These are phyloP conservation scores for Reticulitermes speratus DNA, from an alignment of 1,140 invertebrate genomes.

Conservation along the genomic window DNA sequence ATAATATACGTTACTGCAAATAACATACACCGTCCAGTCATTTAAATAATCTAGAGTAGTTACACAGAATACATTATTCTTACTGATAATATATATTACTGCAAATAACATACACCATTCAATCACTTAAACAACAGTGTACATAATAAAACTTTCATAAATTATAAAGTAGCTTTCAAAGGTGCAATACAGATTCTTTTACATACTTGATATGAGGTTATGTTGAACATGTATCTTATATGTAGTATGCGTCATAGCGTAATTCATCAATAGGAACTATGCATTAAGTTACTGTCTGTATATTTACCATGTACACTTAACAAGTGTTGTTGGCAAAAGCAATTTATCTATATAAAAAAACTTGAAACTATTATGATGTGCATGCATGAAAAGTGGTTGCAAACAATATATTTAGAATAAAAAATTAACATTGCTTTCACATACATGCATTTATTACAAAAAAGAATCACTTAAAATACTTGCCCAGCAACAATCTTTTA, in stretches of 20 bases:
- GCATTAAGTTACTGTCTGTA: slow-evolving; percentile 1
- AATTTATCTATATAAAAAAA: neutral
- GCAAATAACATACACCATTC: neutral
- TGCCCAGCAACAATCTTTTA: too few relatives aligned
- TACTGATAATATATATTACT: neutral
- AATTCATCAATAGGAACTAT: slow-evolving; percentile 14
- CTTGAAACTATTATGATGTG: neutral
- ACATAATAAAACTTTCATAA: neutral
- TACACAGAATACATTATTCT: too few relatives aligned
- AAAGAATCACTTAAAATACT: too few relatives aligned
- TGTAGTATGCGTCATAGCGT: neutral
- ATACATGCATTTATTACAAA: too few relatives aligned
- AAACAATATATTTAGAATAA: neutral
- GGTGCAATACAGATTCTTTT: neutral
- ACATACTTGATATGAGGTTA: slow-evolving; percentile 4
- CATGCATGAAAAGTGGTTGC: neutral
- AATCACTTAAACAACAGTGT: neutral
- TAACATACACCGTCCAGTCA: too few relatives aligned
- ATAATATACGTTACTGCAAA: neutral
- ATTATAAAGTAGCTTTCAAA: neutral
- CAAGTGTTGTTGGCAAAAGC: neutral
- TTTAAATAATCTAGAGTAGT: too few relatives aligned
- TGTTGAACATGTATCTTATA: neutral
- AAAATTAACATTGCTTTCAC: too few relatives aligned
- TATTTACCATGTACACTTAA: neutral